phyloP scores from a whole-genome alignment of 2,113 vertebrate species.

The Amazona guildingii region DNA sequence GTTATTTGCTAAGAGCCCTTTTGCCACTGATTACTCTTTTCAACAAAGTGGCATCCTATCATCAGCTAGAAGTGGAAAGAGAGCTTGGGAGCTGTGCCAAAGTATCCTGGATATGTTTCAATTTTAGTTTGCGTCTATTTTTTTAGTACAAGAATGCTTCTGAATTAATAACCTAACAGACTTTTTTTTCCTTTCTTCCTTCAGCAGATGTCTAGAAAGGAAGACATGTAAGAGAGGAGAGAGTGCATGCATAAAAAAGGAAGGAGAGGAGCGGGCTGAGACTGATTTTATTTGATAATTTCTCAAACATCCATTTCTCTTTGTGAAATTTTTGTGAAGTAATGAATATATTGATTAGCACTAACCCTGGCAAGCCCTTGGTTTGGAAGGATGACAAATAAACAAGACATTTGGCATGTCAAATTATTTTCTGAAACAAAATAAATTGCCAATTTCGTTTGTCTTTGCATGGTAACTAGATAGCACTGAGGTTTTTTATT shows the following conservation, averaged over 20 bases:
- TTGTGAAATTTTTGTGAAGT: not conserved
- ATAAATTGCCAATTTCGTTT: not conserved
- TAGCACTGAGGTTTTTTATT: not conserved
- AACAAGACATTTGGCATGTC: not conserved
- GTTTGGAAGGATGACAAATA: not conserved
- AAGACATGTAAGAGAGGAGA: not conserved
- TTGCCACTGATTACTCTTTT: not conserved
- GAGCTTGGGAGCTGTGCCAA: constrained; percentile 20
- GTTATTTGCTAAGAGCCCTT: not conserved
- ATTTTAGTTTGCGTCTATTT: not conserved
- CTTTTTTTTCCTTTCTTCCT: not conserved
- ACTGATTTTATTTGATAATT: not conserved
- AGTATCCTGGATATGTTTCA: constrained; percentile 23
- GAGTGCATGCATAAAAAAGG: not conserved
- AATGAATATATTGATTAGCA: not conserved
- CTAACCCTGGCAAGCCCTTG: not conserved
- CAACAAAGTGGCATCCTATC: not conserved
- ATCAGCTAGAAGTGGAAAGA: not conserved
- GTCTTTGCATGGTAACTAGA: rapidly evolving
- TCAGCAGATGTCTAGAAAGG: constrained; percentile 19
- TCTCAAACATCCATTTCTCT: not conserved
- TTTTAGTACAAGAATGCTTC: not conserved
- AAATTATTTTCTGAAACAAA: not conserved
- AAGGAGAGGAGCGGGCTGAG: not conserved
- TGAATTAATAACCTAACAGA: constrained; percentile 30